Percentiles rank a stretch among this genome's conserved stretches.
Evolutionary conservation across 2,113 vertebrate species (phyloP).

Genomic region (Zosterops borbonicus): DNA sequence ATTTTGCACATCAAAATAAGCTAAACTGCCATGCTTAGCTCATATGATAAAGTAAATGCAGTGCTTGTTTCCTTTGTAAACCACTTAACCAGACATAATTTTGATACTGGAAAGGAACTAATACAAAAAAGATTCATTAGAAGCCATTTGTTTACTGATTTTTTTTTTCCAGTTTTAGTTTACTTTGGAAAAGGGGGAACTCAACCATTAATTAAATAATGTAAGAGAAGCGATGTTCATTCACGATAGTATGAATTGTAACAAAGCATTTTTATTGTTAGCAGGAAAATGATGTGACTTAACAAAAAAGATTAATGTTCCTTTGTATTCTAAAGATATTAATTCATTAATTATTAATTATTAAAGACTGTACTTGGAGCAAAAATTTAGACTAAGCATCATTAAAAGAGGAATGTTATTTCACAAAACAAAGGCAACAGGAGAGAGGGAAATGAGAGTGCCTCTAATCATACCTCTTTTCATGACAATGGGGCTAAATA

Average conservation of each 20-base stretch:
- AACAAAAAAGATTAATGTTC: conserved; percentile 55
- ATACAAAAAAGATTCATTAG: conserved; percentile 22
- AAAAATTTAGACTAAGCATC: conserved; percentile 31
- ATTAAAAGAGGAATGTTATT: neutral
- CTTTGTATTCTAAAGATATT: conserved; percentile 53
- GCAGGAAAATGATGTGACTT: conserved; percentile 53
- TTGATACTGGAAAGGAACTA: conserved; percentile 25
- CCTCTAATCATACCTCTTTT: neutral
- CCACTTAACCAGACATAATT: conserved; percentile 35
- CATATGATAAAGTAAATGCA: conserved; percentile 19
- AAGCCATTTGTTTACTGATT: conserved; percentile 55
- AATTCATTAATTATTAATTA: conserved; percentile 58
- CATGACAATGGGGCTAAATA: neutral
- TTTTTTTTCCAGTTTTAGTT: conserved; percentile 35
- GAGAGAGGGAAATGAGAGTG: neutral
- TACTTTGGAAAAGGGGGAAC: conserved; percentile 35
- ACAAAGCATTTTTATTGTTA: conserved; percentile 49
- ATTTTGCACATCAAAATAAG: neutral
- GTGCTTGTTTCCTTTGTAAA: conserved; percentile 21
- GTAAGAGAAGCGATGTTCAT: neutral
- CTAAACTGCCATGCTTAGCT: neutral
- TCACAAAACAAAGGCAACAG: neutral
- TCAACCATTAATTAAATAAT: conserved; percentile 63
- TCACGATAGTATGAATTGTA: neutral
- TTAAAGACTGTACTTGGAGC: conserved; percentile 41